phyloP scores from a whole-genome alignment of 2,888 invertebrate genomes.

The Heliconius hortense region DNA sequence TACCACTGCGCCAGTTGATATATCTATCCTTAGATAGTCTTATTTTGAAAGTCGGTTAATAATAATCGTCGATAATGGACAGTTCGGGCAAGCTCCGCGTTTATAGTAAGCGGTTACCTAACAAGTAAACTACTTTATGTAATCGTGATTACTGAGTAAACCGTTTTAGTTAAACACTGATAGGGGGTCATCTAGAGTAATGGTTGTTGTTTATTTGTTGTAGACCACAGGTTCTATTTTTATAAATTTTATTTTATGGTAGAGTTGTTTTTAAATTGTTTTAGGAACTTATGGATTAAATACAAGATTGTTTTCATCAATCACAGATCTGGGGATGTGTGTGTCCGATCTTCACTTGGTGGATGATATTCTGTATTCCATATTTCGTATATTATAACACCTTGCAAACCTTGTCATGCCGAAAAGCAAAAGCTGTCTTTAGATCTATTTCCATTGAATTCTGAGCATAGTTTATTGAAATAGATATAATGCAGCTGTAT shows the following conservation, averaged over 20 bases:
- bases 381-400: too few relatives aligned
- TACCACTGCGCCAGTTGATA: background rate
- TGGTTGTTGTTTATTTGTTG: background rate
- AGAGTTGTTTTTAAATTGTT: too few relatives aligned
- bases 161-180: slow-evolving; percentile 20
- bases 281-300: too few relatives aligned
- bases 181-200: slow-evolving; percentile 3
- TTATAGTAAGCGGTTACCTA: slow-evolving; percentile 20
- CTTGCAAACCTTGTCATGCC: too few relatives aligned
- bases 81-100: background rate
- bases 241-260: background rate
- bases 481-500: background rate
- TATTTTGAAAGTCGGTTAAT: slow-evolving; percentile 19
- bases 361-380: too few relatives aligned
- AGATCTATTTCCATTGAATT: background rate
- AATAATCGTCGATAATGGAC: slow-evolving; percentile 19
- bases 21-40: slow-evolving; percentile 4
- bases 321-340: too few relatives aligned
- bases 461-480: background rate
- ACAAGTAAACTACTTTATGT: slow-evolving; percentile 25
- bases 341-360: too few relatives aligned
- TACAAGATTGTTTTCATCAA: too few relatives aligned
- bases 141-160: slow-evolving; percentile 21
- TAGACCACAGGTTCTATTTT: background rate
- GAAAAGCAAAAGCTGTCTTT: background rate